Base-by-base conservation (phyloP, 2,113 vertebrate genomes). In the Eulemur macaco region DNA sequence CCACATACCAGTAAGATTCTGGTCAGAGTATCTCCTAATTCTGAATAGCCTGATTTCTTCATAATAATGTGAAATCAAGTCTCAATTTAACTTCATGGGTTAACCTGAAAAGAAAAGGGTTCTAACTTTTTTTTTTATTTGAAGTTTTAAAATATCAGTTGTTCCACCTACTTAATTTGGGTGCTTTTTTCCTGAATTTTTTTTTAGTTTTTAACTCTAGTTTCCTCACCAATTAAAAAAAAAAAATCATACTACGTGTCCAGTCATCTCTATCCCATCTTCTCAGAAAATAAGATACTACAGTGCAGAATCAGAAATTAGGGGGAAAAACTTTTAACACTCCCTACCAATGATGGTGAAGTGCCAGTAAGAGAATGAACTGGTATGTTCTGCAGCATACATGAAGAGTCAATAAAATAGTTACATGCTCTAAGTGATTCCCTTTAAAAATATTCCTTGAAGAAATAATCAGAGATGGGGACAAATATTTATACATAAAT, bases 281-380 rank as follows among this genome's bases (percentile, higher is more conserved):
- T 84, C 68, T 89, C 74, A 89, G 86, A 82, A 88, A 96, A 63
- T 31, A 95, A 80, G 45, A 86, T 74, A 88, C 15, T 71, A n/a
- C 1, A 94, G 73, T 64, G 91, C 25, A 78, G 85, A 96, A 80
- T 87, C 39, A 86, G 56, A 95, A 80, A 77, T 42, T 1, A 63
- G 63, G 10, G 9, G 5, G 29, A 68, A 52, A 17, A 42, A 42
- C 18, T 45, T 34, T 58, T 37, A 89, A 66, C 17, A 56, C 17
- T 74, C 66, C 23, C 3, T 71, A 66, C 37, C 92, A 45, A 86
- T 63, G 63, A 87, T 14, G 8, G 29, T 27, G 17, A 52, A 64
- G 14, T 74, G 13, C 58, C 31, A 37, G 27, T 56, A 34, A n/a
- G 58, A 86, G 23, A 85, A 89, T 31, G 37, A 94, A 37, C 23